Evolutionary conservation across 2,113 vertebrate species (phyloP).

Genomic region (Perccottus glenii): DNA sequence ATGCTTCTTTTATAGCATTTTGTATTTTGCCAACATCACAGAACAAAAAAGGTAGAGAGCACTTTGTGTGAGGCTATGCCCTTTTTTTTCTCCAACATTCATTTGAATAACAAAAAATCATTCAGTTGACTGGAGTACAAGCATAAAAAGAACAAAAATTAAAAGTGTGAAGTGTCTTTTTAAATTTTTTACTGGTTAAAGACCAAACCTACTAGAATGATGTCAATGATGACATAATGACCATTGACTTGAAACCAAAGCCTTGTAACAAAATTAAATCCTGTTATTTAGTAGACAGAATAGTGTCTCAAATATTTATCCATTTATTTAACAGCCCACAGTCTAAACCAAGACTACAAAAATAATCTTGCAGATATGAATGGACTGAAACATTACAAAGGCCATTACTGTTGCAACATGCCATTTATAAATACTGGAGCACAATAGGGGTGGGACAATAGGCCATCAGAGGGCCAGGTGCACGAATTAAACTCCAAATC

Average conservation of each 20-base stretch:
- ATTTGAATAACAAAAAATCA: conserved; percentile 36
- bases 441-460: conserved; percentile 43
- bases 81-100: conserved; percentile 38
- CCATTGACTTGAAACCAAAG: conserved; percentile 37
- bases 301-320: conserved; percentile 21
- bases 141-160: conserved; percentile 6
- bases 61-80: conserved; percentile 33
- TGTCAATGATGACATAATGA: conserved; percentile 16
- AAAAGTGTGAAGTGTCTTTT: neutral
- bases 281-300: conserved; percentile 17
- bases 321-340: conserved; percentile 26
- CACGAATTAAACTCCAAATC: conserved; percentile 76
- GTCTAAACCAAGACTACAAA: conserved; percentile 30
- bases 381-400: conserved; percentile 44
- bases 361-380: conserved; percentile 51
- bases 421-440: conserved; percentile 56
- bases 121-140: conserved; percentile 4
- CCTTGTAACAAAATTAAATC: conserved; percentile 29
- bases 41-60: conserved; percentile 52
- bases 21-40: conserved; percentile 59
- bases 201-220: conserved; percentile 13
- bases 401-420: conserved; percentile 46
- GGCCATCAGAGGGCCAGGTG: conserved; percentile 57
- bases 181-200: conserved; percentile 12
- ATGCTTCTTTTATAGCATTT: conserved; percentile 36